Evolutionary conservation across 2,888 invertebrate species (phyloP), one percentile per base, ranked within the genome.

Genomic region (Kryphioiulus occultus): DNA sequence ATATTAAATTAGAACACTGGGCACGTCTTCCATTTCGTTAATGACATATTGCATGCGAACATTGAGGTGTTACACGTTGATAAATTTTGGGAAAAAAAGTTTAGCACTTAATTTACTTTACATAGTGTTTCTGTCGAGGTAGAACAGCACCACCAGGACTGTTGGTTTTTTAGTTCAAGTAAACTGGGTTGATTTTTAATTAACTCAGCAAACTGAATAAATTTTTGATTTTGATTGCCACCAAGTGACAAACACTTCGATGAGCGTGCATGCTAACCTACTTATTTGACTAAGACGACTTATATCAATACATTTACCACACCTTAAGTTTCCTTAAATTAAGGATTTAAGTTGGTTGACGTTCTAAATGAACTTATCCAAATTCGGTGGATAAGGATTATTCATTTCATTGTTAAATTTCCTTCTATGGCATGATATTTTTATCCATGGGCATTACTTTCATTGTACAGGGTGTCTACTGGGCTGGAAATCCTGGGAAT

Each of bases 101-200:
- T 59, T 59, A 22, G 59, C 5, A 78, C 17, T 26, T 30, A 78
- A 30, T 78, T 78, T 78, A 30, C 78, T 26, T 78, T 78, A 3
- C 26, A 17, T 78, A 15, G 78, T 30, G 26, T 26, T n/a, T 12
- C 26, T 53, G n/a, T 7, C n/a, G n/a, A 5, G 53, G 53, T 53
- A n/a, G n/a, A 53, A n/a, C 5, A 53, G n/a, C n/a, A 53, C 53
- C n/a, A 53, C 53, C 15, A 53, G 9, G 15, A 53, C 3, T 47
- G 15, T 47, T n/a, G 7, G 59, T 68, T 68, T 78, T 78, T 78
- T 78, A 15, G 17, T 78, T 78, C 78, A 30, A 26, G 78, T 26
- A 78, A 78, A 78, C 78, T 78, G 78, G 30, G 78, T 30, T 78
- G 26, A 1, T 78, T 78, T 78, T 78, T 78, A 78, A 78, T 78